Evolutionary conservation across 2,113 vertebrate species (phyloP).

Genomic region (Porphyrio hochstetteri): DNA sequence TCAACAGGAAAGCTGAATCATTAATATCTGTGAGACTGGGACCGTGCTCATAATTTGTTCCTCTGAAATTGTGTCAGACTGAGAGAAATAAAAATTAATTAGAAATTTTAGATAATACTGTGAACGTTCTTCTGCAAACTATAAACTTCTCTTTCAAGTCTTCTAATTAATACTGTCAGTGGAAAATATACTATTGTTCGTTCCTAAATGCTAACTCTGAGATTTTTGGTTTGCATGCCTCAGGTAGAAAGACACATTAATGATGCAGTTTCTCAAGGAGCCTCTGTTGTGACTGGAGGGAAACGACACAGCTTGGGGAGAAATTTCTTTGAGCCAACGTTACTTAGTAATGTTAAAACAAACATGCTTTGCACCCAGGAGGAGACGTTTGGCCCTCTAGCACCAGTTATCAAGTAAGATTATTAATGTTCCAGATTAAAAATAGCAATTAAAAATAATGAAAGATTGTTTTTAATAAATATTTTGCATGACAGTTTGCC

Average conservation of each 20-base stretch:
- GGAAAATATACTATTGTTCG: not conserved
- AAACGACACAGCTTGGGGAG: conserved; percentile 82
- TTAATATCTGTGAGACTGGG: not conserved
- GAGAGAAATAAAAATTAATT: not conserved
- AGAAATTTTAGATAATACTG: not conserved
- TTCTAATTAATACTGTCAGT: not conserved
- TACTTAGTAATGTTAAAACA: conserved; percentile 84
- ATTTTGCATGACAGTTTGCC: not conserved
- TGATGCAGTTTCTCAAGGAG: conserved; percentile 88
- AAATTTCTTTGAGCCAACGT: conserved; percentile 93
- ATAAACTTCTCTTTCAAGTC: not conserved
- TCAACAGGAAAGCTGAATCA: not conserved
- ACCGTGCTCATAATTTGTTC: not conserved
- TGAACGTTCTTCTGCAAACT: not conserved
- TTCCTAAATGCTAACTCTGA: not conserved
- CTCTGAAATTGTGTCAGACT: not conserved
- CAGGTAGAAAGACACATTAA: conserved; percentile 89
- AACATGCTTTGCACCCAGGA: conserved; percentile 90
- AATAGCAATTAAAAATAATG: not conserved
- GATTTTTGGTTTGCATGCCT: not conserved
- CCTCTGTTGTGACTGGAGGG: conserved; percentile 85
- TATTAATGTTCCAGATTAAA: not conserved
- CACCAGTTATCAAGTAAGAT: conserved; percentile 89
- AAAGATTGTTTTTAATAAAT: not conserved
- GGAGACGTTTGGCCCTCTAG: conserved; percentile 93